Conservation (phyloP, 2,888 invertebrate genomes). For the Amphipoea oculea region DNA sequence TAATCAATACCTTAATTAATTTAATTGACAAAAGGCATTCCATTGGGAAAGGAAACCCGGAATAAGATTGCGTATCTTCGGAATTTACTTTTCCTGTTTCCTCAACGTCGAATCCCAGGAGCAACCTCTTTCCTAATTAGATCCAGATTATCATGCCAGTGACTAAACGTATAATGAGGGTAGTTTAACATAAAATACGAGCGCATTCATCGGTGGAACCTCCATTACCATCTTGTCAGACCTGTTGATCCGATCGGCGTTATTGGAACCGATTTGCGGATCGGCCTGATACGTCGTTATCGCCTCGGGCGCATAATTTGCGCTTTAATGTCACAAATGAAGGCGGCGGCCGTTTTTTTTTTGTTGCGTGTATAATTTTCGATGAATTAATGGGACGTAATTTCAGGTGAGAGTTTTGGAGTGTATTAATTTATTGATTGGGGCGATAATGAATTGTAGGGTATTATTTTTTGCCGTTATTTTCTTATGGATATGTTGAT, state of each 20-base stretch:
- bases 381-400: slow-evolving; percentile 60
- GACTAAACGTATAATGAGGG: slow-evolving; percentile 49
- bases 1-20: slow-evolving; percentile 20
- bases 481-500: slow-evolving; percentile 17
- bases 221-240: slow-evolving; percentile 62
- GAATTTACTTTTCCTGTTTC: slow-evolving; percentile 26
- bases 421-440: slow-evolving; percentile 61
- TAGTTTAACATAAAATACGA: slow-evolving; percentile 60
- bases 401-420: slow-evolving; percentile 54
- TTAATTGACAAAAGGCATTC: slow-evolving; percentile 1
- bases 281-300: slow-evolving; percentile 79
- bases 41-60: not conserved
- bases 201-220: slow-evolving; percentile 61
- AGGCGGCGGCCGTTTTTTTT: slow-evolving; percentile 60
- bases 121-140: slow-evolving; percentile 47
- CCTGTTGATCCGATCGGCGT: slow-evolving; percentile 74
- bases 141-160: slow-evolving; percentile 47
- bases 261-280: slow-evolving; percentile 77
- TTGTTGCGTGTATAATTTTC: slow-evolving; percentile 49
- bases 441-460: slow-evolving; percentile 53
- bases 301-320: slow-evolving; percentile 78
- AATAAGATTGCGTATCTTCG: slow-evolving; percentile 5
- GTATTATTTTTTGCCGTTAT: slow-evolving; percentile 26
- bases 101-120: not conserved
- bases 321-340: slow-evolving; percentile 77